phyloP scores from a whole-genome alignment of 2,797 vertebrate genomes.

The Poecilia picta region DNA sequence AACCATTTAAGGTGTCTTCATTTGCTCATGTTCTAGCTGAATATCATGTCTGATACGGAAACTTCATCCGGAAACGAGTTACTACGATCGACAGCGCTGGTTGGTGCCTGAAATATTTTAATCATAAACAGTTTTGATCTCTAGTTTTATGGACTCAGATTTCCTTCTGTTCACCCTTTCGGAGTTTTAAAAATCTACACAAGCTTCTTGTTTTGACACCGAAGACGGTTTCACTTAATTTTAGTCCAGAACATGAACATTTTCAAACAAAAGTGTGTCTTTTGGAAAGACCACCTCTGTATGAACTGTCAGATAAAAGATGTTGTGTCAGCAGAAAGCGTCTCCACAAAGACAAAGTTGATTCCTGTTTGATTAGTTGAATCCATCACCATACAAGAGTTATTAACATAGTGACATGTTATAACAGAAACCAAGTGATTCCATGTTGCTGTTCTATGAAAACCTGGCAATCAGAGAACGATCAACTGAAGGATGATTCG shows the following conservation, averaged over 20 bases:
- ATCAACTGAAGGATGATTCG: neutral
- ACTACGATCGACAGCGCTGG: neutral
- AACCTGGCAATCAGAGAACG: neutral
- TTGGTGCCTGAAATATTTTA: neutral
- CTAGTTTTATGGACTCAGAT: neutral
- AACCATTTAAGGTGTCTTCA: conserved; percentile 5
- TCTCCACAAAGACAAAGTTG: neutral
- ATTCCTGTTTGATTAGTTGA: neutral
- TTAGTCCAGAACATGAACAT: neutral
- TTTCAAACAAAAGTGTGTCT: neutral
- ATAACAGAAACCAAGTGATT: neutral
- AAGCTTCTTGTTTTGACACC: neutral
- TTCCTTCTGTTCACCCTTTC: neutral
- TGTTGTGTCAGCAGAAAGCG: neutral
- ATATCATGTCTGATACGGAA: conserved; percentile 17
- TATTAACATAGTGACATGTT: neutral
- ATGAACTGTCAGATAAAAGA: neutral
- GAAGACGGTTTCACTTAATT: neutral
- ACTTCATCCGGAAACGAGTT: conserved; percentile 24
- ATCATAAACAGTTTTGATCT: neutral
- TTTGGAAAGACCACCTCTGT: neutral
- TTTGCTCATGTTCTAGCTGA: conserved; percentile 32
- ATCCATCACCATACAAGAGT: neutral
- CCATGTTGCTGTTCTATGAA: neutral
- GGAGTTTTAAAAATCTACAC: neutral